A percentile compares a stretch with the other conserved stretches of the same genome.
Conservation (phyloP, 1,140 invertebrate species). For the Macrobrachium rosenbergii region DNA sequence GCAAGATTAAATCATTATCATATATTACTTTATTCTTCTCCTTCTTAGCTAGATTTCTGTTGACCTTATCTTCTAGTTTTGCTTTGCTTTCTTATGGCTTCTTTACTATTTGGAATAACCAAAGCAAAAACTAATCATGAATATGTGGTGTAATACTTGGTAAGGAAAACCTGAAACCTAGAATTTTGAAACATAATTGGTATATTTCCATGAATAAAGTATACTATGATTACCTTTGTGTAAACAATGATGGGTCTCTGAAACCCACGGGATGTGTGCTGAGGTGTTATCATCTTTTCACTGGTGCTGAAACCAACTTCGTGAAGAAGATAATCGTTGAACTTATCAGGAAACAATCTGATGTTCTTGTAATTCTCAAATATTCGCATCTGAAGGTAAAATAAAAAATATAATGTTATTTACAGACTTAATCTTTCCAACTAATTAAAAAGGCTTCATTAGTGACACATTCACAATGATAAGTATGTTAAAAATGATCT, state of each 20-base stretch:
- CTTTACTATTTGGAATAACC: background rate
- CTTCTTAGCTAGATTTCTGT: too few species aligned
- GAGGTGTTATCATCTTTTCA: slow-evolving; percentile 85
- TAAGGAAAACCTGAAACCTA: too few species aligned
- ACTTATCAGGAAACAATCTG: slow-evolving; percentile 88
- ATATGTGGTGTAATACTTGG: too few species aligned
- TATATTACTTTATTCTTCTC: too few species aligned
- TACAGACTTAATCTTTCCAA: too few species aligned
- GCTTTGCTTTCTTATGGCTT: too few species aligned
- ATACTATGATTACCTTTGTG: slow-evolving; percentile 74
- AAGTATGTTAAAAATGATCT: too few species aligned
- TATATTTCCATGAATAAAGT: background rate
- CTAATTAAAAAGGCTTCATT: background rate
- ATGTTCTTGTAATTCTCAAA: slow-evolving; percentile 89
- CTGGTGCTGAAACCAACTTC: slow-evolving; percentile 93
- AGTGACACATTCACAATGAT: background rate
- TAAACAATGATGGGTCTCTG: slow-evolving; percentile 89
- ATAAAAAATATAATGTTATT: slow-evolving; percentile 36
- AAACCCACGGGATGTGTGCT: slow-evolving; percentile 90
- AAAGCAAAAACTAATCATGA: background rate
- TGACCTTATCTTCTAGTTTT: too few species aligned
- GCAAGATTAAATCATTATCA: too few species aligned
- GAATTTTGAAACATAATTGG: too few species aligned
- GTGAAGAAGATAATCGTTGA: slow-evolving; percentile 91
- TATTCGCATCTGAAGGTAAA: slow-evolving; percentile 82